Evolutionary conservation across 1,140 invertebrate species (phyloP).

Genomic region (Drosophila paulistorum): DNA sequence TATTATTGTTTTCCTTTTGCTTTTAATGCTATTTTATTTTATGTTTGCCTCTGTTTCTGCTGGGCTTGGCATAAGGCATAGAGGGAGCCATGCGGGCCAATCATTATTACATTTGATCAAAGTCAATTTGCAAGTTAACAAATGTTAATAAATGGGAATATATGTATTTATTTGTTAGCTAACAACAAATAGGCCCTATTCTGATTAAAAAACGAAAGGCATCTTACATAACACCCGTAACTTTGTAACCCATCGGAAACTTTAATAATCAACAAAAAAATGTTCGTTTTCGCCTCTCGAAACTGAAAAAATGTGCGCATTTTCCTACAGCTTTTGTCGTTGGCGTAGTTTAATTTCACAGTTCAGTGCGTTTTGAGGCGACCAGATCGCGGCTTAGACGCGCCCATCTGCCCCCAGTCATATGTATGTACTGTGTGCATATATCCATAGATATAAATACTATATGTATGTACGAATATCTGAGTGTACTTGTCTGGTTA

Average conservation of each 20-base stretch:
- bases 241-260: conserved; percentile 27
- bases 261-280: conserved; percentile 30
- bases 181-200: conserved; percentile 21
- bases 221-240: conserved; percentile 36
- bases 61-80: conserved; percentile 15
- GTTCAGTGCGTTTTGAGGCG: conserved; percentile 64
- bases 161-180: conserved; percentile 22
- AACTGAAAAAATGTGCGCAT: conserved; percentile 29
- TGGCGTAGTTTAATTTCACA: conserved; percentile 75
- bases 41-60: conserved; percentile 17
- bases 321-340: conserved; percentile 20
- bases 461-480: conserved; percentile 16
- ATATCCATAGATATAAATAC: conserved; percentile 1
- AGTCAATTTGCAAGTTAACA: conserved; percentile 32
- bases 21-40: conserved; percentile 3
- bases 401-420: conserved; percentile 58
- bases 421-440: neutral
- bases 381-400: conserved; percentile 67
- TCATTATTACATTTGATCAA: conserved; percentile 39
- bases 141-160: conserved; percentile 26
- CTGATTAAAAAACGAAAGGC: conserved; percentile 5
- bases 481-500: conserved; percentile 12
- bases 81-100: conserved; percentile 32
- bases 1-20: conserved; percentile 3
- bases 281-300: conserved; percentile 26